Evolutionary conservation across 2,888 invertebrate species (phyloP), one percentile per base, ranked within the genome.

Genomic region (Melieria picta): DNA sequence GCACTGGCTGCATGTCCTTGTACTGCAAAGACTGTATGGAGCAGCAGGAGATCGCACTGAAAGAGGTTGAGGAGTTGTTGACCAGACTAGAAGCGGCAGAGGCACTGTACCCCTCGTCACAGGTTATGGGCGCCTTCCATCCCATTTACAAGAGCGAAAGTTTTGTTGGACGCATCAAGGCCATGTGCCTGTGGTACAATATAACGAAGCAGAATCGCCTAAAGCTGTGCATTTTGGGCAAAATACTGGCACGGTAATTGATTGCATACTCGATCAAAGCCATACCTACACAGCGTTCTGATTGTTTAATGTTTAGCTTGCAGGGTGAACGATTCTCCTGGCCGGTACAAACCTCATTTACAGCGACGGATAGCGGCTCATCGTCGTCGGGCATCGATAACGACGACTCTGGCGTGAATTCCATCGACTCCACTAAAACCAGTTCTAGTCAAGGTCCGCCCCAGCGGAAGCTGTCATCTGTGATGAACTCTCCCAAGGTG

Each of bases 121-220:
- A 92, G 79, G 93, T 94, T 42, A 93, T 97, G 88, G 93, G 91
- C 0, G 88, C 87, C 6, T 91, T 93, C 73, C 93, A 93, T 88
- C 92, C 93, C 11, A 88, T 92, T 13, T 86, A 87, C 76, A 86
- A 85, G 74, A 85, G 84, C 43, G 84, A 83, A 71, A 81, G 80
- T 69, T 87, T 86, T 79, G 83, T 87, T 58, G 85, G 84, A 3
- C 84, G 84, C 52, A 87, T 88, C 47, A 88, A 91, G 88, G 93
- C 95, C 10, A 92, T 97, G 90, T 95, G 94, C 81, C 88, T 96
- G 4, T 98, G 97, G 97, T 94, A 93, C 85, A 98, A 97, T 87
- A 93, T 94, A 84, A 94, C 94, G 0, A 90, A 91, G 78, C 94
- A 95, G 85, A 92, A 96, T 85, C 91, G 94, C 65, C 89, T 95